Evolutionary conservation across 2,113 vertebrate genomes (phyloP).

Genomic region (Trogon surrucura): DNA sequence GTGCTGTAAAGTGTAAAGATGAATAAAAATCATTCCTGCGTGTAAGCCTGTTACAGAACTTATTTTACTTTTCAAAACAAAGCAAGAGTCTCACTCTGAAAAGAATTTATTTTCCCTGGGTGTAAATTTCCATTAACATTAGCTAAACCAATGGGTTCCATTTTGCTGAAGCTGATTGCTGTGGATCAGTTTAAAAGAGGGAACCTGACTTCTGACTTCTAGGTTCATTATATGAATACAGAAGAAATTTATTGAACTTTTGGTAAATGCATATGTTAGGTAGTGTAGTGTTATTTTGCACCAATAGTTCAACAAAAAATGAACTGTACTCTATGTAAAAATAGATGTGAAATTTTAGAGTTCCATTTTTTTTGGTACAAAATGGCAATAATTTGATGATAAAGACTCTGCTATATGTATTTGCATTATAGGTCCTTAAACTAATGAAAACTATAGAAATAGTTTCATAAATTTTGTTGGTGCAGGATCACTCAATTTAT

Average conservation of each 20-base stretch:
- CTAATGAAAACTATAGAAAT: background rate
- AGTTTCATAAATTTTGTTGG: background rate
- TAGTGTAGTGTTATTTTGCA: background rate
- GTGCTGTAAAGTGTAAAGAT: background rate
- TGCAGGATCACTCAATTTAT: background rate
- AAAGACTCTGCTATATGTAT: background rate
- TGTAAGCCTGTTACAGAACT: background rate
- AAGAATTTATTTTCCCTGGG: background rate
- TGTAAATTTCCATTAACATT: background rate
- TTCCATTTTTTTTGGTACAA: background rate
- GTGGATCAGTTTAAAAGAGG: background rate
- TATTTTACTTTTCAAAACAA: background rate
- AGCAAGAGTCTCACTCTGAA: background rate
- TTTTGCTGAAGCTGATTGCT: background rate
- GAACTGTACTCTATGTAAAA: background rate
- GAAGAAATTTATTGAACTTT: too few relatives aligned
- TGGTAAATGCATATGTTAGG: background rate
- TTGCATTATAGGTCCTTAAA: background rate
- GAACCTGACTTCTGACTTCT: background rate
- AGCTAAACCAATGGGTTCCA: background rate
- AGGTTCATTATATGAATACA: too few relatives aligned
- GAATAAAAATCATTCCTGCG: background rate
- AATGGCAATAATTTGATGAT: background rate
- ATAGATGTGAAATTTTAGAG: background rate
- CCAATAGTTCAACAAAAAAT: background rate